Base-by-base conservation (phyloP, 2,888 invertebrate genomes). In the Lacanobia wlatinum region DNA sequence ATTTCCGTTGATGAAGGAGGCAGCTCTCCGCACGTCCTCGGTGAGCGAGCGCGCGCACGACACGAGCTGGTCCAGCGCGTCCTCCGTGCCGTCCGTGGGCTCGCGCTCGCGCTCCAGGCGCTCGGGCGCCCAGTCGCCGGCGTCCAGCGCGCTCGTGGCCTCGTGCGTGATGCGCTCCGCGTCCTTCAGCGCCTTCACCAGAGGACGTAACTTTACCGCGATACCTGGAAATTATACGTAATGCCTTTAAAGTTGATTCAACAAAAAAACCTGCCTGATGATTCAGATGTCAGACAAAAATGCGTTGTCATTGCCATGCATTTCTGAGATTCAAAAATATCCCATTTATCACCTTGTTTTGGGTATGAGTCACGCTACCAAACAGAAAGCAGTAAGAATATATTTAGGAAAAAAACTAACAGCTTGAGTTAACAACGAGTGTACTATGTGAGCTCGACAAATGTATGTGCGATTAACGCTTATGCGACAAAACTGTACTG, bases 1-100 rank as follows among this genome's bases (percentile, higher is more conserved):
- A 91, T 98, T 98, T 75, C 98, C 98, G 94, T 98, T 98, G 87
- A 99, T 98, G 90, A 99, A 98, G 18, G 98, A 98, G 23, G 98
- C 98, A 21, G 98, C 98, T 91, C 98, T 98, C 82, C 98, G 97
- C 53, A 99, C 98, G 94, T 99, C 99, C 92, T 98, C 98, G 0
- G 98, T 98, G 43, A 99, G 97, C 12, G 98, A 98, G 89, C 98
- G 97, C 21, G 99, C 98, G 89, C 98, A 98, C 14, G 98, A 98
- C 79, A 99, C 98, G 75, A 99, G 96, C 92, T 98, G 98, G 93
- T 99, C 99, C 55, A 99, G 95, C 52, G 98, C 98, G 92, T 99
- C 99, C 23, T 98, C 98, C 77, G 97, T 97, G 60, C 96, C 96
- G 85, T 96, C 97, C 2, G 96, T 96, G 69, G 96, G 96, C 73